Conservation (phyloP, 2,797 vertebrate species). For the Coranthus polyacanthus region DNA sequence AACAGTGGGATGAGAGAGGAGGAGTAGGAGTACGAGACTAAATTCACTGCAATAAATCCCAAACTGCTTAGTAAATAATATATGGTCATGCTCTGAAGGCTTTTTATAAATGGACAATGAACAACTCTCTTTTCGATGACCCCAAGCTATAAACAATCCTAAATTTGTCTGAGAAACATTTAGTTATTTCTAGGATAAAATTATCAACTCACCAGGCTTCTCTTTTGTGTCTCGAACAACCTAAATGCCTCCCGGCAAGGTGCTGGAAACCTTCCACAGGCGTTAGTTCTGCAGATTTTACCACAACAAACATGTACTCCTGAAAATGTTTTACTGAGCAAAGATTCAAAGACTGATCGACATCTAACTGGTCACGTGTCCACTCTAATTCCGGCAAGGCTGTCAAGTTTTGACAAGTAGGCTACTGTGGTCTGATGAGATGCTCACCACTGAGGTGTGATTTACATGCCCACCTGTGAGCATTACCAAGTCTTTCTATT, state of each 20-base stretch:
- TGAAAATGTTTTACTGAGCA: background rate
- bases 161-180: constrained; percentile 2
- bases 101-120: constrained; percentile 26
- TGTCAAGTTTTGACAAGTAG: constrained; percentile 12
- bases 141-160: background rate
- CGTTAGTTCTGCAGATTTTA: background rate
- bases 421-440: constrained; percentile 7
- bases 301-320: constrained; percentile 1
- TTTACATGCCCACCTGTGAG: constrained; percentile 28
- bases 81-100: constrained; percentile 15
- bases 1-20: constrained; percentile 52
- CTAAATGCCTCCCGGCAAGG: background rate
- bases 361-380: constrained; percentile 8
- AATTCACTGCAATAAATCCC: constrained; percentile 37
- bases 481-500: constrained; percentile 3
- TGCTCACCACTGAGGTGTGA: constrained; percentile 5
- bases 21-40: constrained; percentile 48
- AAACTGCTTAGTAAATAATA: constrained; percentile 19
- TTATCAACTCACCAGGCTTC: background rate
- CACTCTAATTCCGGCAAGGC: background rate
- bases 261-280: background rate
- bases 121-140: background rate
- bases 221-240: background rate
- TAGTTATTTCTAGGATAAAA: background rate
- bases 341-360: background rate